Evolutionary conservation across 1,140 invertebrate genomes (phyloP).

Genomic region (Bradynema listronoti): DNA sequence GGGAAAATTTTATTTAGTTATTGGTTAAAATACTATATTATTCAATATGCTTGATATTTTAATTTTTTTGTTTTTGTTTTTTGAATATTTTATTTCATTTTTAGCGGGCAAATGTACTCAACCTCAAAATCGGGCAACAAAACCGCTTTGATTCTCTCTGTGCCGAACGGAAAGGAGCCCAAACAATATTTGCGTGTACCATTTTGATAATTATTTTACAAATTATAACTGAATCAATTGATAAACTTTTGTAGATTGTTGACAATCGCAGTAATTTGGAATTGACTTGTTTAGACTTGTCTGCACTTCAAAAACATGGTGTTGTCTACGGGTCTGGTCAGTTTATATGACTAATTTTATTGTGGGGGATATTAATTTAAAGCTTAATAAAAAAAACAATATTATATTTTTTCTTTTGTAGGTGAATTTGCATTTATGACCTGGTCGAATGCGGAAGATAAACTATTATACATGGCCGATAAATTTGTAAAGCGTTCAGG

Average conservation of each 20-base stretch:
- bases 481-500: constrained; percentile 28
- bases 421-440: constrained; percentile 34
- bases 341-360: constrained; percentile 2
- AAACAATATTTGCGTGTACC: too few relatives aligned
- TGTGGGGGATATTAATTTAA: constrained; percentile 10
- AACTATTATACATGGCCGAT: constrained; percentile 47
- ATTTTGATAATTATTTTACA: too few relatives aligned
- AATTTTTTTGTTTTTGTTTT: not conserved
- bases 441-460: constrained; percentile 46
- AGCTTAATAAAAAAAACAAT: not conserved
- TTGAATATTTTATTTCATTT: not conserved
- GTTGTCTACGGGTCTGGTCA: too few relatives aligned
- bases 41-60: constrained; percentile 31
- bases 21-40: constrained; percentile 25
- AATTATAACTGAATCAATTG: too few relatives aligned
- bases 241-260: not conserved
- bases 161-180: too few relatives aligned
- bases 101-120: constrained; percentile 36
- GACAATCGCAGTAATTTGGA: not conserved
- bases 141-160: not conserved
- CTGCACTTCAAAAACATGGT: too few relatives aligned
- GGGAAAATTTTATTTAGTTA: constrained; percentile 3
- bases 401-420: too few relatives aligned
- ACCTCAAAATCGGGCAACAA: not conserved
- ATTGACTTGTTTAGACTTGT: constrained; percentile 12